Evolutionary conservation across 1,140 invertebrate genomes (phyloP), one percentile per base, ranked within the genome.

Genomic region (Drosophila willistoni): DNA sequence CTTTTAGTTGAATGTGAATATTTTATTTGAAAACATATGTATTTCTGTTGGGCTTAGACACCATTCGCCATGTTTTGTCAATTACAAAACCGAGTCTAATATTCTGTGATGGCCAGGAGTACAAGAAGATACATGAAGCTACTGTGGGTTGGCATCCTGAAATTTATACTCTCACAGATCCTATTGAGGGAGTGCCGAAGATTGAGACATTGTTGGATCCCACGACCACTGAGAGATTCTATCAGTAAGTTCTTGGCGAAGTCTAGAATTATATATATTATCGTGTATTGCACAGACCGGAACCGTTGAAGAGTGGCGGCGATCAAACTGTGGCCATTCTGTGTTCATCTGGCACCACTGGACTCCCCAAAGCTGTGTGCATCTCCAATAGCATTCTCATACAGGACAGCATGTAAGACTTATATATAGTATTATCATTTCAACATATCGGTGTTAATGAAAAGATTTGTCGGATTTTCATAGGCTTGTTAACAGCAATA

Each of bases 351-450:
- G 96, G 96, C 12, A 97, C 96, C 3, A 97, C 96, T 51, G 96
- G 96, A 61, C 81, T 95, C 34, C 96, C 96, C 1, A 97, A 97
- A 92, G 96, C 96, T 17, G 96, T 96, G 0, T 94, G 95, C 91
- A 91, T 97, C 5, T 17, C 96, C 1, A 96, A 96, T 54, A 78
- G 69, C 36, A 84, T 71, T 7, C 60, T 89, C 6, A 71, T 89
- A 14, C 74, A 75, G 61, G 77, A 81, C 0, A 72, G 61, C 64
- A 69, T 89, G 84, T 89, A 34, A 60, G 80, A 44, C 14, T 41
- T 17, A 1, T 1, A 7, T 7, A 1, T 13, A 19, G n/a, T n/a
- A n/a, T 19, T 19, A 19, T 6, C 14, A 13, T 25, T 5, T 5
- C 4, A 25, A 7, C n/a, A 12, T 17, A 9, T 0, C 13, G 19